Base-by-base conservation (phyloP, 2,888 invertebrate genomes). In the Iselma pallidipennis region DNA sequence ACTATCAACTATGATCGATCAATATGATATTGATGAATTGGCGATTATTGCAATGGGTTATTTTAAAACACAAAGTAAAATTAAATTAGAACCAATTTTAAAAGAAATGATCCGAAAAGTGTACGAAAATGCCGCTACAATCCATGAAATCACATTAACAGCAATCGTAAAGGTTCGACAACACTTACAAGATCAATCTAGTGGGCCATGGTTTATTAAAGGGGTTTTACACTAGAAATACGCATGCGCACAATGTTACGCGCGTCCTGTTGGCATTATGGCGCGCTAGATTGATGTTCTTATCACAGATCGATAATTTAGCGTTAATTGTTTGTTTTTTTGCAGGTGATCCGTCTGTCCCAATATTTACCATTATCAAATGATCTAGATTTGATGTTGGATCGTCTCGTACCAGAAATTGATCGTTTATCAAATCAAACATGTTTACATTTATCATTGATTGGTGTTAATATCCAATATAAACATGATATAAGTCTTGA, bases 11-110 rank as follows among this genome's bases (percentile, higher is more conserved):
- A 79, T 81, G 57, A 82, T 89, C n/a, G 72, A 85, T 6, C 74
- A 85, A 23, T 85, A 91, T 75, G 83, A 82, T 21, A 69, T 88
- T 5, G 86, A 89, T 67, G 92, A 94, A 75, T 78, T 92, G 60
- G 89, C 88, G 10, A 84, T 93, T 12, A 84, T 90, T 69, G 85
- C 89, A 4, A 88, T 91, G 86, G 91, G 90, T 0, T 92, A 90
- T 77, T 94, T 94, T 72, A 92, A 92, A 82, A 89, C 88, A 14
- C 85, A 88, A 80, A 89, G 87, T 1, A 85, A 83, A 14, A 83
- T 93, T 52, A 84, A 85, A 64, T 70, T 80, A 2, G 81, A 82
- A 55, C 82, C 89, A 1, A 85, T 89, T 31, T 51, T 76, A 49
- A 55, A 71, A 26, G 59, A 66, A 7, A 80, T 82, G 77, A 69